Evolutionary conservation across 2,888 invertebrate species (phyloP).

Genomic region (Creontiades dilutus): DNA sequence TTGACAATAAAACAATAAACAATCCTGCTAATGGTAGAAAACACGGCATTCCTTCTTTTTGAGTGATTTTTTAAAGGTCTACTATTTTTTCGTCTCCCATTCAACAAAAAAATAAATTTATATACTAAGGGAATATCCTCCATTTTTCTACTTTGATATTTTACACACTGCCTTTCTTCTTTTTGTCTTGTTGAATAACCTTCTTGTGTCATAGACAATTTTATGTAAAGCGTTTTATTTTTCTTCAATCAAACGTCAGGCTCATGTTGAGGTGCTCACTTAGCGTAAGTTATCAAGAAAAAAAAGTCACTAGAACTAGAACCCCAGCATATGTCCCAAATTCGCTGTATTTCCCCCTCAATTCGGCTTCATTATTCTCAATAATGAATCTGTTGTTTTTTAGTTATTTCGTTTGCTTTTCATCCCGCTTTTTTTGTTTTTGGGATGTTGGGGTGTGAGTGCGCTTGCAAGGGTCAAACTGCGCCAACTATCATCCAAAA

Average conservation of each 20-base stretch:
- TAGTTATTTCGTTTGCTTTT: background rate
- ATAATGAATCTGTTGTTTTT: background rate
- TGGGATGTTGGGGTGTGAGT: background rate
- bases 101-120: no score
- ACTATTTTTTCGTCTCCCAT: no score
- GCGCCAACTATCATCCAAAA: background rate
- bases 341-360: background rate
- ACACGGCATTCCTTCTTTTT: no score
- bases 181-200: background rate
- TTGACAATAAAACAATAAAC: no score
- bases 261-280: slow-evolving; percentile 67
- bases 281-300: slow-evolving; percentile 45
- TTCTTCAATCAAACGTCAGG: slow-evolving; percentile 63
- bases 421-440: background rate
- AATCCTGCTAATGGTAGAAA: no score
- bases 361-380: slow-evolving; percentile 13
- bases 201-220: slow-evolving; percentile 62
- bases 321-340: background rate
- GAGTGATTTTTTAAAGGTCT: no score
- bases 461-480: background rate
- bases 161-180: slow-evolving; percentile 33
- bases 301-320: slow-evolving; percentile 66
- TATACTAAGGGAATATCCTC: no score
- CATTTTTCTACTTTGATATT: slow-evolving; percentile 16
- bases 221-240: background rate